Evolutionary conservation across 2,888 invertebrate genomes (phyloP).

Genomic region (Trachelus iudaicus): DNA sequence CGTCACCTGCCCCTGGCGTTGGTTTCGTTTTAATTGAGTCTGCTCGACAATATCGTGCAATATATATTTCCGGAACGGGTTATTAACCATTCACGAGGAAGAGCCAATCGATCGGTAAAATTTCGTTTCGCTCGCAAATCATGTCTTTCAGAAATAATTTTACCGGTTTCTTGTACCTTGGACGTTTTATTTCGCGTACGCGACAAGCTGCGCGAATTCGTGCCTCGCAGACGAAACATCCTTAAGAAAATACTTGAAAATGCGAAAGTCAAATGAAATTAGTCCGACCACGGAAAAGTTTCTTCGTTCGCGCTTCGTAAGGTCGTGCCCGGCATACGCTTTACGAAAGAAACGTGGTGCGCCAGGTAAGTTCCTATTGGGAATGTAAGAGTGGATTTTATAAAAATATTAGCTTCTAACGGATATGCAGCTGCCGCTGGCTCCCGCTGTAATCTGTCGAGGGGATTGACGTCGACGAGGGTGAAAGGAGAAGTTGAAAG

Average conservation of each 20-base stretch:
- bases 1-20: background rate
- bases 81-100: background rate
- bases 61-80: constrained; percentile 7
- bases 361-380: background rate
- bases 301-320: background rate
- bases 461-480: background rate
- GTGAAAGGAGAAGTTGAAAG: background rate
- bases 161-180: background rate
- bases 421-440: background rate
- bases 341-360: background rate
- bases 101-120: background rate
- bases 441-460: background rate
- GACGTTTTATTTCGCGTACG: background rate
- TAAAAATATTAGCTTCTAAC: background rate
- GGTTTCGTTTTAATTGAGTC: background rate
- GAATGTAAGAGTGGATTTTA: background rate
- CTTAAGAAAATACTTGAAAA: constrained; percentile 34
- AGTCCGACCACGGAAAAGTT: constrained; percentile 35
- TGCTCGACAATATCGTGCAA: background rate
- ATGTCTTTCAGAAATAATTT: background rate
- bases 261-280: constrained; percentile 53
- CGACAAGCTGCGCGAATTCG: background rate
- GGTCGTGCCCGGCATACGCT: background rate
- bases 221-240: constrained; percentile 26
- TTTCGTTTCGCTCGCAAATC: background rate